Evolutionary conservation across 2,113 vertebrate genomes (phyloP).

Genomic region (Zapornia atra): DNA sequence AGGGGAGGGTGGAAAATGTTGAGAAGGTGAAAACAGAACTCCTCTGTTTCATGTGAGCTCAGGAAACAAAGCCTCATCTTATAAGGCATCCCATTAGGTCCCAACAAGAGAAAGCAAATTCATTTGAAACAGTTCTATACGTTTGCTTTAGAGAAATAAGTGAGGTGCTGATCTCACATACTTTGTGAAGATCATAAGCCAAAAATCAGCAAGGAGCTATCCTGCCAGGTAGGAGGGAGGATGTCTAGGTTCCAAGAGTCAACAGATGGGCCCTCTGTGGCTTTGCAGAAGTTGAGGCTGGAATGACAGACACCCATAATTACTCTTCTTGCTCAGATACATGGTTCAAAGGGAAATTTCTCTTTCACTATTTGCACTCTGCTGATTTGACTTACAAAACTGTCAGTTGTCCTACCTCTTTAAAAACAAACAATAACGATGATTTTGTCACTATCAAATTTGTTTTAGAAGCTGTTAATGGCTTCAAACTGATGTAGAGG

Average conservation of each 20-base stretch:
- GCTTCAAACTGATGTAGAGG: background rate
- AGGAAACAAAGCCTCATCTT: background rate
- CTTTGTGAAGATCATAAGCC: background rate
- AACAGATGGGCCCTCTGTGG: background rate
- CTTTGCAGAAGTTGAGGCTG: background rate
- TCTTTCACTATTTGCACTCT: background rate
- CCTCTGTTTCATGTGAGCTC: background rate
- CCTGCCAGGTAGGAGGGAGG: background rate
- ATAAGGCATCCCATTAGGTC: background rate
- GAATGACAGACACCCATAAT: background rate
- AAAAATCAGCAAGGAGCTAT: background rate
- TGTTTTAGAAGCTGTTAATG: background rate
- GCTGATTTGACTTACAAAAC: background rate
- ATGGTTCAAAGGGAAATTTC: background rate
- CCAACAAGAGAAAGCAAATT: background rate
- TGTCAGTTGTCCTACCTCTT: background rate
- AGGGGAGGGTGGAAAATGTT: background rate
- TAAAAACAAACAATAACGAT: background rate
- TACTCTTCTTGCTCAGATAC: background rate
- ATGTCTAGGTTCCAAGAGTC: background rate
- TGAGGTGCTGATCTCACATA: rapidly evolving
- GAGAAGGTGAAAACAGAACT: background rate
- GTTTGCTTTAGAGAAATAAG: background rate
- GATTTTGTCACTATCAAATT: background rate
- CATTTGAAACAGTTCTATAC: background rate